Conservation (phyloP, 2,797 vertebrate species). For the Crax fasciolata region DNA sequence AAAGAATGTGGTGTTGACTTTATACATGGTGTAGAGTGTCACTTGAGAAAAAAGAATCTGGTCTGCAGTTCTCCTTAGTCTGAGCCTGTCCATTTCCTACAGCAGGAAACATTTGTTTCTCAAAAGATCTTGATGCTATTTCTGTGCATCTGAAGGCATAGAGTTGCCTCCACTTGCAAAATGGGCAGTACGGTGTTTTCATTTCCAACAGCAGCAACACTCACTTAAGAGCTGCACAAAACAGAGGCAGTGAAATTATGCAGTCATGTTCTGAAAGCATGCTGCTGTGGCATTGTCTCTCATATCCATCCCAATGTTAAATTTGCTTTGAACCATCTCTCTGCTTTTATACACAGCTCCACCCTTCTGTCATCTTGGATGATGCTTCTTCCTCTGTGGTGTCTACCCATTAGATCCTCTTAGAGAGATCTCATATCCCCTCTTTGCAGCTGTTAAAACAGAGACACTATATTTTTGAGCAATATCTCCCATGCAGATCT, state of each 20-base stretch:
- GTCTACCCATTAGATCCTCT: background rate
- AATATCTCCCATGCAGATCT: background rate
- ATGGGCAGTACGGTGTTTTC: background rate
- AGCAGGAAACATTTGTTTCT: constrained; percentile 6
- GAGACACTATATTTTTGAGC: background rate
- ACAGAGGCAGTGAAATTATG: background rate
- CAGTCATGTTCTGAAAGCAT: background rate
- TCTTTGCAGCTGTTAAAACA: background rate
- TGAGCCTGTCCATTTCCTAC: background rate
- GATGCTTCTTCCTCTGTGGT: background rate
- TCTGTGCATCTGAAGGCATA: background rate
- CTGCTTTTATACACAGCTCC: background rate
- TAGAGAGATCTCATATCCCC: background rate
- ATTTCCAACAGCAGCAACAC: background rate
- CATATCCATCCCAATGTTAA: background rate
- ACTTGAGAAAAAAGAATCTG: background rate
- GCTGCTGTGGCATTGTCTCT: background rate
- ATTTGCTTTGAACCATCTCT: background rate
- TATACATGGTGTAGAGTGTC: background rate
- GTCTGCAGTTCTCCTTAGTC: background rate
- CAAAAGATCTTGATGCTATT: constrained; percentile 42
- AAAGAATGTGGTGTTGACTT: background rate
- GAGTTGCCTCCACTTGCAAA: background rate
- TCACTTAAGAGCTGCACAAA: background rate
- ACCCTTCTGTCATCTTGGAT: background rate